Conservation (phyloP, 2,113 vertebrate species). For the Hoplias malabaricus region DNA sequence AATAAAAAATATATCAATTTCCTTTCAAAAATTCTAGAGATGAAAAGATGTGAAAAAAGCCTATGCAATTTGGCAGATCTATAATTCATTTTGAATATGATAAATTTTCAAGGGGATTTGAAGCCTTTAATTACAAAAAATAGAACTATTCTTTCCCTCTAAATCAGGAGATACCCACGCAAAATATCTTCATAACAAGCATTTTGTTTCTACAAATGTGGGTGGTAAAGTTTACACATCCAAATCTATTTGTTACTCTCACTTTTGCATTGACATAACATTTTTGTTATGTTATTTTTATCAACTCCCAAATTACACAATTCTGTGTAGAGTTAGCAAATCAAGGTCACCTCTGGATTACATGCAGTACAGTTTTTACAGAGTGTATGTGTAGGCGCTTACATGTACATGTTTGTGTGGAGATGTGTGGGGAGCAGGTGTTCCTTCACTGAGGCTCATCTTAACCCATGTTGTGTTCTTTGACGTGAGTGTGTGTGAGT, state of each 20-base stretch:
- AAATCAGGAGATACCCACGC: not conserved
- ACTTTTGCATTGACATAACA: not conserved
- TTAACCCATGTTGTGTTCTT: constrained; percentile 38
- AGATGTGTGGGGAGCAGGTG: constrained; percentile 45
- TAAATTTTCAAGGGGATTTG: constrained; percentile 60
- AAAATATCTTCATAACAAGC: not conserved
- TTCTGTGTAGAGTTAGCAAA: constrained; percentile 61
- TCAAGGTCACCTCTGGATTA: constrained; percentile 71
- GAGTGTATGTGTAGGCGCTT: constrained; percentile 16
- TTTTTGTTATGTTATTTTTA: constrained; percentile 10
- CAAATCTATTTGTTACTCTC: not conserved
- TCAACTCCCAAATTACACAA: constrained; percentile 17
- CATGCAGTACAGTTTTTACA: constrained; percentile 62
- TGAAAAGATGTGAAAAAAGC: constrained; percentile 52
- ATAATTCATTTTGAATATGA: constrained; percentile 66
- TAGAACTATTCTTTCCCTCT: constrained; percentile 9
- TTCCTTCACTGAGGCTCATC: constrained; percentile 38
- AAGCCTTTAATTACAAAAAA: constrained; percentile 46
- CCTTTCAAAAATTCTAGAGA: constrained; percentile 60
- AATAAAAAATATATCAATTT: constrained; percentile 64
- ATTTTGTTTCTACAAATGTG: not conserved
- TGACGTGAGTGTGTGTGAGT: constrained; percentile 22
- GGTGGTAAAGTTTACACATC: not conserved
- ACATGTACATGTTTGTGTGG: constrained; percentile 32
- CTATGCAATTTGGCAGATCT: constrained; percentile 58